A percentile compares a stretch with the other conserved stretches of the same genome.
Evolutionary conservation across 1,140 invertebrate genomes (phyloP).

Genomic region (Stegodyphus mimosarum): DNA sequence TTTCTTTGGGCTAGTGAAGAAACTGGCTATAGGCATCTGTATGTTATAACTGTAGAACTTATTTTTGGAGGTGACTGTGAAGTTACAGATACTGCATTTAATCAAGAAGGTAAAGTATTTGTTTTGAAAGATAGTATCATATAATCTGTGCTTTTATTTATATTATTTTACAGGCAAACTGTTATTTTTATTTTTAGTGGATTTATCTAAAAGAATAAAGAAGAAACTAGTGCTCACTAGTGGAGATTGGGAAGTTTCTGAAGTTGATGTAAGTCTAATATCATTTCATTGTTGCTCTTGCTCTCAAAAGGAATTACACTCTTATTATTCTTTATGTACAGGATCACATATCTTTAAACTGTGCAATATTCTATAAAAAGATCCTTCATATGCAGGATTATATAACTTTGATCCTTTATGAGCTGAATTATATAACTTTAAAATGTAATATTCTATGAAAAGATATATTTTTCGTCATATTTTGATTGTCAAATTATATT

Average conservation of each 20-base stretch:
- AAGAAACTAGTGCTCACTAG: constrained; percentile 65
- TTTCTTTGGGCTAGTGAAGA: constrained; percentile 95
- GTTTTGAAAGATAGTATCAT: neutral
- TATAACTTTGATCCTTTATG: no score
- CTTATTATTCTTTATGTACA: no score
- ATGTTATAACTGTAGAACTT: constrained; percentile 76
- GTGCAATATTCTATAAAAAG: no score
- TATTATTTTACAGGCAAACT: neutral
- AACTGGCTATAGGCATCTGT: constrained; percentile 90
- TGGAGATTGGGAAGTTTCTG: constrained; percentile 70
- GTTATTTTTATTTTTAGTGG: neutral
- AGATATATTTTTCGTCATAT: no score
- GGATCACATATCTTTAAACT: no score
- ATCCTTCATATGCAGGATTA: no score
- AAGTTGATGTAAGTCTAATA: constrained; percentile 62
- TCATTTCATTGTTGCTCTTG: constrained; percentile 14
- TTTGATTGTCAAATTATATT: no score
- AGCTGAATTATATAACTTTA: no score
- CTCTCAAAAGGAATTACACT: no score
- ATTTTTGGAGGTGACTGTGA: constrained; percentile 33
- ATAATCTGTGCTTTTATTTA: neutral
- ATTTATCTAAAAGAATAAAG: constrained; percentile 29
- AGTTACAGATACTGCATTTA: constrained; percentile 1
- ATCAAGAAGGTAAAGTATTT: neutral
- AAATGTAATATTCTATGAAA: no score